Percentiles rank a stretch among this genome's conserved stretches.
These are phyloP conservation scores for Phoeniculus purpureus DNA, from an alignment of 2,797 vertebrate genomes.

Conservation along the genomic window DNA sequence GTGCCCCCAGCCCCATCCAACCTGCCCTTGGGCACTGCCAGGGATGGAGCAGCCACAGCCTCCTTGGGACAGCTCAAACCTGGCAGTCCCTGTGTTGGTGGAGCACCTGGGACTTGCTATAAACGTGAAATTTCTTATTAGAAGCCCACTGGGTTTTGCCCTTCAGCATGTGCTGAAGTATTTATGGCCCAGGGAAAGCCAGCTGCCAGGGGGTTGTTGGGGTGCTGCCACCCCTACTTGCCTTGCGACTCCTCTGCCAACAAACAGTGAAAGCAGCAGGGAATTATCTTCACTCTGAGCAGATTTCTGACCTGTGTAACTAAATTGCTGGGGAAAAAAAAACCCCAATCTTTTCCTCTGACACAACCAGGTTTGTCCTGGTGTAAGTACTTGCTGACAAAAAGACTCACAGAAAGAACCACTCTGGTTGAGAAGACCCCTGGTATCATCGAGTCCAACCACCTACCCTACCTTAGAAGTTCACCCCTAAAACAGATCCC, in stretches of 20 bases:
- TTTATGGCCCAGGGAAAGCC: neutral
- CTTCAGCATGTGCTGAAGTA: neutral
- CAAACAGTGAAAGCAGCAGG: rapidly evolving
- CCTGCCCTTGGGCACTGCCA: no score
- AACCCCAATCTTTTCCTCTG: neutral
- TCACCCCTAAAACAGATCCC: no score
- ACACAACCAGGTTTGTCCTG: rapidly evolving
- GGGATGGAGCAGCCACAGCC: no score
- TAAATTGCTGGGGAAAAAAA: neutral
- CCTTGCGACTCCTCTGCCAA: neutral
- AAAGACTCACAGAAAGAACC: no score
- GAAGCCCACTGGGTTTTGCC: neutral
- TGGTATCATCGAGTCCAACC: no score
- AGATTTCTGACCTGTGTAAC: neutral
- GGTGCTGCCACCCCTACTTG: neutral
- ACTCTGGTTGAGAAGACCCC: no score
- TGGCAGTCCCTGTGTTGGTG: neutral
- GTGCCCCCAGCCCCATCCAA: no score
- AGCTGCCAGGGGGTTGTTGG: neutral
- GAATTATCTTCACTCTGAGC: neutral
- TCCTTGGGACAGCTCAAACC: neutral
- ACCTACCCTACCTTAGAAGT: no score
- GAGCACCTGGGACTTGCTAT: neutral
- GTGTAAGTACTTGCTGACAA: rapidly evolving
- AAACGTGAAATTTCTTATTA: neutral